Conservation (phyloP, 2,888 invertebrate genomes). For the Synanthedon vespiformis region DNA sequence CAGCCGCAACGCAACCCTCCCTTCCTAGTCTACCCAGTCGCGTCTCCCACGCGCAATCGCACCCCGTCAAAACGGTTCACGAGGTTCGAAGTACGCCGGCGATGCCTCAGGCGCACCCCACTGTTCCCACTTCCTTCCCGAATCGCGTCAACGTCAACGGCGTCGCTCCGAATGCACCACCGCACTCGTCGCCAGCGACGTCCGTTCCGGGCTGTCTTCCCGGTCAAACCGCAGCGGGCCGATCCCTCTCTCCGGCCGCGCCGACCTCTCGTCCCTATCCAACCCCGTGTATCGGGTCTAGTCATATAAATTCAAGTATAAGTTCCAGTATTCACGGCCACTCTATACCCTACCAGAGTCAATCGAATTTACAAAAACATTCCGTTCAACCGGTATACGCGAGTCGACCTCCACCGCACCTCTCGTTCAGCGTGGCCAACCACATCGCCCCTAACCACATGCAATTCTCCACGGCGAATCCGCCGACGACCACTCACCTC, state of each 20-base stretch:
- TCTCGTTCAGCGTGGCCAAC: slow-evolving; percentile 48
- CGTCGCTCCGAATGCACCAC: slow-evolving; percentile 33
- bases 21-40: slow-evolving; percentile 42
- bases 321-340: slow-evolving; percentile 59
- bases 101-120: slow-evolving; percentile 25
- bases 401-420: slow-evolving; percentile 51
- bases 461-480: slow-evolving; percentile 56
- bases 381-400: slow-evolving; percentile 54
- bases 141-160: slow-evolving; percentile 32
- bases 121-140: slow-evolving; percentile 56
- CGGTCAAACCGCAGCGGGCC: slow-evolving; percentile 40
- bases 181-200: slow-evolving; percentile 31
- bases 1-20: slow-evolving; percentile 20
- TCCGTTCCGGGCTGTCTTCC: slow-evolving; percentile 54
- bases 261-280: slow-evolving; percentile 51
- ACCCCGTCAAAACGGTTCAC: slow-evolving; percentile 44
- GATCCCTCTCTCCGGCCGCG: slow-evolving; percentile 43
- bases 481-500: slow-evolving; percentile 46
- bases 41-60: slow-evolving; percentile 37
- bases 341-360: slow-evolving; percentile 56
- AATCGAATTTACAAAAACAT: slow-evolving; percentile 63
- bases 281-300: slow-evolving; percentile 59
- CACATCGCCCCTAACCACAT: slow-evolving; percentile 68
- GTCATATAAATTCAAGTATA: slow-evolving; percentile 62
- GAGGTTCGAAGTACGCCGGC: slow-evolving; percentile 37